Evolutionary conservation across 1,140 invertebrate species (phyloP), one percentile per base, ranked within the genome.

Genomic region (Psilanteris sp.): DNA sequence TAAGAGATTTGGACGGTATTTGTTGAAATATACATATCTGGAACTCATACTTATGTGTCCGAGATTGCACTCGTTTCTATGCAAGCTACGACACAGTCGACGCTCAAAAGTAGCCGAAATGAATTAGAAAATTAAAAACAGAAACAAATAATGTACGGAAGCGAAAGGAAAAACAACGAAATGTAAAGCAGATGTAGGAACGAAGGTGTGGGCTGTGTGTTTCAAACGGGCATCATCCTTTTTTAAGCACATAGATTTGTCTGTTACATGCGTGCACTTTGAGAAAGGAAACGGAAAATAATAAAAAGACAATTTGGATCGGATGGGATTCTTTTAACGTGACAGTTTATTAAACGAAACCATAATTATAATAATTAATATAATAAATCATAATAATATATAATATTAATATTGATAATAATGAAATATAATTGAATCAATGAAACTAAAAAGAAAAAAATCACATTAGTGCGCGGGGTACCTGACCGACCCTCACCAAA

Each of bases 301-400:
- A n/a, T 59, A 66, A 77, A 77, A 67, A 70, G 59, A 55, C 39
- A 44, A 39, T 11, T 41, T 59, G 32, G 36, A 67, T 62, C 61
- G 48, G 39, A 52, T 74, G 52, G 39, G 24, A 64, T 83, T 81
- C 78, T 83, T 85, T 83, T 80, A 87, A 87, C 84, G 82, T 85
- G 83, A 85, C 78, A 85, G 78, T 85, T 87, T 84, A 85, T 87
- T 87, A 86, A 87, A 85, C 85, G 82, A 84, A 86, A 86, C 83
- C 74, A 83, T 85, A 83, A 85, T 84, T 79, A 84, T 86, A 83
- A 80, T 85, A 81, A 80, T 83, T 41, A 80, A n/a, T n/a, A 80
- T 81, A 81, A 82, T 79, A 84, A 84, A 70, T 70, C 54, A 70
- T 70, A 59, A 43, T 54, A 46, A 41, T 80, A 81, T 83, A 79